These are phyloP conservation scores for Sisyra terminalis DNA, from an alignment of 2,888 invertebrate genomes.

Conservation along the genomic window DNA sequence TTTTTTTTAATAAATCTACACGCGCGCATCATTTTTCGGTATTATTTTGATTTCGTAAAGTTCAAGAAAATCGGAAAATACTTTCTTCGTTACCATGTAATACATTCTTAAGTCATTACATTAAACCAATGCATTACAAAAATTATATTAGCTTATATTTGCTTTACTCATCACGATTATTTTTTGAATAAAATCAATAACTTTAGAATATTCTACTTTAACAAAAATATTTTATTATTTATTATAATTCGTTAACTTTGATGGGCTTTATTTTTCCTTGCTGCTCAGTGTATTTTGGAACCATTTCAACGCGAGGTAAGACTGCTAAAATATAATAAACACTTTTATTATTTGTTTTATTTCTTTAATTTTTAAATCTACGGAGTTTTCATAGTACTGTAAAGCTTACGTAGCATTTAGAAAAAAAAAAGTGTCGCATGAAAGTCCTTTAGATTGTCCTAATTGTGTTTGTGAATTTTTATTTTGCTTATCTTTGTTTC, in stretches of 20 bases:
- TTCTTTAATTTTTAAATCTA: background rate
- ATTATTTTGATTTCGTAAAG: too few species aligned
- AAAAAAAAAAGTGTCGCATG: background rate
- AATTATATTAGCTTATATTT: too few species aligned
- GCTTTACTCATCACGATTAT: too few species aligned
- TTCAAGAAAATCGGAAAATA: too few species aligned
- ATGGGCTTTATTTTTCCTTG: constrained; percentile 53
- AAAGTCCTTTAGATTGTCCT: constrained; percentile 5
- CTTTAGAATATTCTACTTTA: too few species aligned
- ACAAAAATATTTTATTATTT: constrained; percentile 1
- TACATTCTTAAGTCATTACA: too few species aligned
- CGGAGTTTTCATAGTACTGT: constrained; percentile 8
- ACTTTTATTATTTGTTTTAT: background rate
- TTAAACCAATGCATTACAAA: too few species aligned
- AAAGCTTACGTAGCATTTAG: too few species aligned
- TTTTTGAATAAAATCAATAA: too few species aligned
- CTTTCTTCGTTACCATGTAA: too few species aligned
- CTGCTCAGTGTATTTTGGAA: constrained; percentile 96
- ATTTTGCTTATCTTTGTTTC: constrained; percentile 18
- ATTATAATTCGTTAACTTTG: constrained; percentile 16
- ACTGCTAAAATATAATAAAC: constrained; percentile 19
- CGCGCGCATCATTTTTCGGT: background rate
- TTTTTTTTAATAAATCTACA: background rate
- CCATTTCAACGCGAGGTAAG: constrained; percentile 98
- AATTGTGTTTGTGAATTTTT: constrained; percentile 25